A percentile compares a stretch with the other conserved stretches of the same genome.
These are phyloP conservation scores for Teinopalpus imperialis DNA, from an alignment of 2,888 invertebrate species.

Conservation along the genomic window DNA sequence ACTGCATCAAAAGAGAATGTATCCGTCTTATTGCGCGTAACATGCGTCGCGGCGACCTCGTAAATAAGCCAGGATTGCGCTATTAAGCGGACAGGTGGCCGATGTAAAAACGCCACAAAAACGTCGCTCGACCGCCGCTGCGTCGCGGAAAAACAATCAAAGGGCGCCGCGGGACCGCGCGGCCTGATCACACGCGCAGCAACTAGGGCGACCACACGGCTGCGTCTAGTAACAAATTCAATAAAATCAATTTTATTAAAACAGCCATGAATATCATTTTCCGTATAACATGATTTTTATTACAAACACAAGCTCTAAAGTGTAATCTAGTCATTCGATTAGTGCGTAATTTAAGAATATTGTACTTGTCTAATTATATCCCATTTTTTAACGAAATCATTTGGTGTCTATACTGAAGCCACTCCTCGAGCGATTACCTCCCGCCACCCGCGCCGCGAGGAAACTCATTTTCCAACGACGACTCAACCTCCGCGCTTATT, in stretches of 20 bases:
- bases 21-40: slow-evolving; percentile 17
- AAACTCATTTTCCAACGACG: slow-evolving; percentile 79
- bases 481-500: slow-evolving; percentile 73
- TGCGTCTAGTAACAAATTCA: not conserved
- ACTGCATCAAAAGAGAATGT: not conserved
- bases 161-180: slow-evolving; percentile 60
- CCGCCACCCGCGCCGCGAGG: slow-evolving; percentile 50
- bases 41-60: slow-evolving; percentile 42
- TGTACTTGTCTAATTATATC: too few species aligned
- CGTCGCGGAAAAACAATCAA: slow-evolving; percentile 73
- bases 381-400: not conserved
- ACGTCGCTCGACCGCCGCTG: slow-evolving; percentile 49
- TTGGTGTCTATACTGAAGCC: slow-evolving; percentile 14
- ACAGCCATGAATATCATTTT: too few species aligned
- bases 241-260: not conserved
- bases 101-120: slow-evolving; percentile 43
- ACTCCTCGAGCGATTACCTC: slow-evolving; percentile 25
- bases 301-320: too few species aligned
- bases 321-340: too few species aligned
- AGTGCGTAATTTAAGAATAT: too few species aligned
- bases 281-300: too few species aligned
- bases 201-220: slow-evolving; percentile 5
- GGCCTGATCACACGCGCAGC: slow-evolving; percentile 53
- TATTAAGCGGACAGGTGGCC: slow-evolving; percentile 55
- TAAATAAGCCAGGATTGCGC: slow-evolving; percentile 64